Conservation (phyloP, 1,140 invertebrate genomes). For the Lethrus apterus region DNA sequence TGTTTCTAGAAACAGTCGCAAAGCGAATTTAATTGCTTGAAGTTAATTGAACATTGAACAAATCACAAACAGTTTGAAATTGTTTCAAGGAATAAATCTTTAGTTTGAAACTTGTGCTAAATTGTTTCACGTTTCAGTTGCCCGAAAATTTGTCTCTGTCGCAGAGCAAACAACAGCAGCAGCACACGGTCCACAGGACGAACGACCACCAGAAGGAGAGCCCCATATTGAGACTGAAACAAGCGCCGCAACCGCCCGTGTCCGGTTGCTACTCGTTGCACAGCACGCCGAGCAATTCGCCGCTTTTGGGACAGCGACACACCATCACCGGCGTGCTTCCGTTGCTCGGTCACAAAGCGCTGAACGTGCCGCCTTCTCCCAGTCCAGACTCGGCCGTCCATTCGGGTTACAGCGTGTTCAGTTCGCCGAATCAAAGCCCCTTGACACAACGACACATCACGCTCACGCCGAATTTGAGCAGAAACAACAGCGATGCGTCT, state of each 20-base stretch:
- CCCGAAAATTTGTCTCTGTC: constrained; percentile 37
- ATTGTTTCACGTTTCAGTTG: constrained; percentile 21
- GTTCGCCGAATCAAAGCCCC: constrained; percentile 77
- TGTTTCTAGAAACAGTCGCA: no score
- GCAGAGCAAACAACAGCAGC: constrained; percentile 25
- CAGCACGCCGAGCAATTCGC: constrained; percentile 57
- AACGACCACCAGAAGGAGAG: constrained; percentile 30
- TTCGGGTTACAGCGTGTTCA: constrained; percentile 72
- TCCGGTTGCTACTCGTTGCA: constrained; percentile 47
- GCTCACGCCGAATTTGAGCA: constrained; percentile 71
- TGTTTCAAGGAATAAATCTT: background rate
- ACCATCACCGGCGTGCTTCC: constrained; percentile 16
- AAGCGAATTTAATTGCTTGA: no score
- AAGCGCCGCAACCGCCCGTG: constrained; percentile 19
- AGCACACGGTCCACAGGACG: constrained; percentile 1
- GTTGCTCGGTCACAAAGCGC: constrained; percentile 30
- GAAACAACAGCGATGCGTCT: constrained; percentile 86
- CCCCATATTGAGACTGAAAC: constrained; percentile 35
- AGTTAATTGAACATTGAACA: background rate
- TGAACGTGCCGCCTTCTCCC: constrained; percentile 54
- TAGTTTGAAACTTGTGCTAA: background rate
- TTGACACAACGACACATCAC: constrained; percentile 72
- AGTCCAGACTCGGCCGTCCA: constrained; percentile 81
- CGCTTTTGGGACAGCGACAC: constrained; percentile 55
- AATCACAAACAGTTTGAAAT: background rate